phyloP scores from a whole-genome alignment of 2,888 invertebrate species.

The Augiades crinisus region DNA sequence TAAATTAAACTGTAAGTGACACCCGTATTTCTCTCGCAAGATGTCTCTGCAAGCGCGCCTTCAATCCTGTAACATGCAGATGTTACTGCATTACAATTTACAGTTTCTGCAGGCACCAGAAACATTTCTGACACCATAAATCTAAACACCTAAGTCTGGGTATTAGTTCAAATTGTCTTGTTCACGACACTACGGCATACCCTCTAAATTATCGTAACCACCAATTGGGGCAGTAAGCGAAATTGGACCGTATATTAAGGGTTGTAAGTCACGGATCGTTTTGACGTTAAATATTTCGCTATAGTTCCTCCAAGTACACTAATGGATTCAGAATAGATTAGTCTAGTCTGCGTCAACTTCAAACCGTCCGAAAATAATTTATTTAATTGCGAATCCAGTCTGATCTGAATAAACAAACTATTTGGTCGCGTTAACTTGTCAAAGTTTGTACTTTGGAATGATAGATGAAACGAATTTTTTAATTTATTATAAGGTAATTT shows the following conservation, averaged over 20 bases:
- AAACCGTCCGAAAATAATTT: slow-evolving; percentile 43
- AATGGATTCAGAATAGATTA: slow-evolving; percentile 43
- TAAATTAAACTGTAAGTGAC: slow-evolving; percentile 1
- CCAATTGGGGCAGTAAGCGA: background rate
- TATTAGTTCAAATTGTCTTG: slow-evolving; percentile 52
- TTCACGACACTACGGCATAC: slow-evolving; percentile 36
- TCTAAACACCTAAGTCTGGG: slow-evolving; percentile 49
- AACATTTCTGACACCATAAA: slow-evolving; percentile 44
- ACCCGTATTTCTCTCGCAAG: background rate
- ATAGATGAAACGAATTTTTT: no score
- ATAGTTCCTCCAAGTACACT: slow-evolving; percentile 31
- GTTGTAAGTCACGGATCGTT: background rate
- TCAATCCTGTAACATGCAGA: slow-evolving; percentile 21
- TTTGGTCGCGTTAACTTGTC: background rate
- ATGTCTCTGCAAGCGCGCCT: slow-evolving; percentile 16
- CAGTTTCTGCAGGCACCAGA: slow-evolving; percentile 33
- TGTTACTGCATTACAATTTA: slow-evolving; percentile 35
- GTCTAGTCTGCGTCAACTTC: slow-evolving; percentile 34
- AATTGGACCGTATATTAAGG: background rate
- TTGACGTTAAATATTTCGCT: slow-evolving; percentile 8
- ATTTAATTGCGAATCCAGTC: slow-evolving; percentile 30
- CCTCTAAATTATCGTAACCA: slow-evolving; percentile 14
- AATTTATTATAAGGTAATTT: no score
- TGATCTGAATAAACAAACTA: slow-evolving; percentile 6
- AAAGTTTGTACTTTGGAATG: background rate